Evolutionary conservation across 2,113 vertebrate genomes (phyloP).

Genomic region (Gymnarchus niloticus): DNA sequence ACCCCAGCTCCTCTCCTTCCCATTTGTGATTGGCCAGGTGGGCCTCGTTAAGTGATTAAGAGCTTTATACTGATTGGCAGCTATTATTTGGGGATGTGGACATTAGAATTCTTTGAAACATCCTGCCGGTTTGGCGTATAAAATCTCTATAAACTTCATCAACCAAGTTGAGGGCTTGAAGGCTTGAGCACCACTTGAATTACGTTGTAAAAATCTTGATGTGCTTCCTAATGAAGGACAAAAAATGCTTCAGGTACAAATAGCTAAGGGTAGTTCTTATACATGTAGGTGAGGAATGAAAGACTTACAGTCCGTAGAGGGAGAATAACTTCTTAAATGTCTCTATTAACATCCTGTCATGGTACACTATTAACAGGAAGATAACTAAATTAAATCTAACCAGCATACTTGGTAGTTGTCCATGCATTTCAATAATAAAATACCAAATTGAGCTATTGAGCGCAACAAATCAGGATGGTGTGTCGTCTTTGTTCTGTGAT

Average conservation of each 20-base stretch:
- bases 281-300: neutral
- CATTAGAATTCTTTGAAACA: neutral
- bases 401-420: neutral
- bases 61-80: neutral
- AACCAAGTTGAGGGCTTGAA: neutral
- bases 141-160: slow-evolving; percentile 3
- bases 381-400: neutral
- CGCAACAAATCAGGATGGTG: neutral
- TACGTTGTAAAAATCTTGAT: neutral
- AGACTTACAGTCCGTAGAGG: neutral
- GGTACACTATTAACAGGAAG: neutral
- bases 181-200: neutral
- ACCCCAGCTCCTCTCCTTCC: neutral
- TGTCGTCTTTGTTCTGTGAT: neutral
- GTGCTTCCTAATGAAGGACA: neutral
- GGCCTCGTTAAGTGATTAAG: neutral
- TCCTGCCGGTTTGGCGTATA: neutral
- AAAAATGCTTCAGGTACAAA: neutral
- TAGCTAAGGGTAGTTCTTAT: neutral
- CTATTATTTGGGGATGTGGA: neutral
- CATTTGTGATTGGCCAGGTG: neutral
- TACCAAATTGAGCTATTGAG: neutral
- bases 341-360: neutral
- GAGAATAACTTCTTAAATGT: too few relatives aligned
- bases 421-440: neutral